These are phyloP conservation scores for Callosobruchus maculatus DNA, from an alignment of 2,888 invertebrate genomes.

Conservation along the genomic window DNA sequence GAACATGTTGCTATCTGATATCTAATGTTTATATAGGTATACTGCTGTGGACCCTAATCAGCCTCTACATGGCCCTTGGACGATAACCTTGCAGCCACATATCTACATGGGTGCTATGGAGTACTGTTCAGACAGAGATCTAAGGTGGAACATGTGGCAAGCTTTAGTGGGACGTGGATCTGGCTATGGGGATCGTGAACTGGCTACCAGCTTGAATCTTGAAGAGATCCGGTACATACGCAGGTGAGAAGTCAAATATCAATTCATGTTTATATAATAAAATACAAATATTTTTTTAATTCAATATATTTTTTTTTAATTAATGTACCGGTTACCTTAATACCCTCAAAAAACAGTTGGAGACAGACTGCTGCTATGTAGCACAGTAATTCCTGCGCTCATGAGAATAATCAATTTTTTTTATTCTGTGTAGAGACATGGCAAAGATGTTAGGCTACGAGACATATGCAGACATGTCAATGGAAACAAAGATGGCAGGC, in stretches of 20 bases:
- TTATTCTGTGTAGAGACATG: conserved; percentile 53
- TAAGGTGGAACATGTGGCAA: conserved; percentile 84
- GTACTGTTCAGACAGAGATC: conserved; percentile 74
- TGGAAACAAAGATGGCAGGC: conserved; percentile 93
- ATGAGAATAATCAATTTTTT: too few species aligned
- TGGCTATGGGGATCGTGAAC: conserved; percentile 57
- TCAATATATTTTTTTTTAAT: too few species aligned
- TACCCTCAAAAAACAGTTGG: too few species aligned
- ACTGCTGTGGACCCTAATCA: conserved; percentile 63
- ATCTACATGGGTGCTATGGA: conserved; percentile 75
- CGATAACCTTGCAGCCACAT: conserved; percentile 69
- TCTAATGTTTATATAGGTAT: conserved; percentile 24
- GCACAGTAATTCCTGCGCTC: too few species aligned
- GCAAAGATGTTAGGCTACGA: conserved; percentile 77
- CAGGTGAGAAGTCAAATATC: neutral
- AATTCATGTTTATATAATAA: too few species aligned
- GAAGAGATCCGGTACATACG: conserved; percentile 73
- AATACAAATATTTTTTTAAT: too few species aligned
- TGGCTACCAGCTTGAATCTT: conserved; percentile 69
- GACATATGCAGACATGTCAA: conserved; percentile 79
- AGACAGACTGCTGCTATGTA: too few species aligned
- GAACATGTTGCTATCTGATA: too few species aligned
- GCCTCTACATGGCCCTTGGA: conserved; percentile 76
- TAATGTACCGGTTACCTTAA: too few species aligned
- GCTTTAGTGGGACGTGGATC: conserved; percentile 72